These are phyloP conservation scores for Rhyacophila evoluta DNA, from an alignment of 2,888 invertebrate species.

Conservation along the genomic window DNA sequence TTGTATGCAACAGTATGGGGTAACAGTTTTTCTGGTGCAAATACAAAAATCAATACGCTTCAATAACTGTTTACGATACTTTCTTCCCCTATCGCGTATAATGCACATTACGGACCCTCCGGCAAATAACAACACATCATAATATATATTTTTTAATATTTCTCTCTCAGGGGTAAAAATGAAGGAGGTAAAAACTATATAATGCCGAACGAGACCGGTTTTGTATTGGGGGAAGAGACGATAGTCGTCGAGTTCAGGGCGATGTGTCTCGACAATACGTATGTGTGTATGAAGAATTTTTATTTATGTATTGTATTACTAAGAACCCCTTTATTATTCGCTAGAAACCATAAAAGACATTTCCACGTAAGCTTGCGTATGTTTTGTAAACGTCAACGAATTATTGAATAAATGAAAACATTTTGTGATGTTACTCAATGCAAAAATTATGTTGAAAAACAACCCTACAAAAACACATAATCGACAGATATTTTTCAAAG, in stretches of 20 bases:
- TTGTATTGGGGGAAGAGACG: not conserved
- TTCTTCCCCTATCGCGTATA: conserved; percentile 15
- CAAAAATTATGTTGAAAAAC: too few species aligned
- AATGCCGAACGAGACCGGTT: conserved; percentile 5
- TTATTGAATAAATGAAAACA: not conserved
- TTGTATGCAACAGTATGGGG: not conserved
- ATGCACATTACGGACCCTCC: conserved; percentile 16
- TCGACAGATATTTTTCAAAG: too few species aligned
- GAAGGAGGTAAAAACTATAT: conserved; percentile 21
- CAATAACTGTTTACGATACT: conserved; percentile 27
- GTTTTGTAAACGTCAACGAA: not conserved
- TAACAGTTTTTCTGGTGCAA: not conserved
- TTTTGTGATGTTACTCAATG: not conserved
- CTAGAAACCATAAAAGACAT: conserved; percentile 12
- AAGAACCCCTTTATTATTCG: not conserved
- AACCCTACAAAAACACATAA: too few species aligned
- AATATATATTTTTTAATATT: conserved; percentile 27
- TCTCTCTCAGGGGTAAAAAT: conserved; percentile 1
- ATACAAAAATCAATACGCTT: conserved; percentile 29
- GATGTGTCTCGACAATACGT: conserved; percentile 8
- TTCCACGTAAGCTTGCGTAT: not conserved
- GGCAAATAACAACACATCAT: conserved; percentile 26
- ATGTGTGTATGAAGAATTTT: not conserved
- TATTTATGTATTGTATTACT: conserved; percentile 26
- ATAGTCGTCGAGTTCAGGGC: not conserved